Base-by-base conservation (phyloP, 2,797 vertebrate species). In the Darevskia mixta region DNA sequence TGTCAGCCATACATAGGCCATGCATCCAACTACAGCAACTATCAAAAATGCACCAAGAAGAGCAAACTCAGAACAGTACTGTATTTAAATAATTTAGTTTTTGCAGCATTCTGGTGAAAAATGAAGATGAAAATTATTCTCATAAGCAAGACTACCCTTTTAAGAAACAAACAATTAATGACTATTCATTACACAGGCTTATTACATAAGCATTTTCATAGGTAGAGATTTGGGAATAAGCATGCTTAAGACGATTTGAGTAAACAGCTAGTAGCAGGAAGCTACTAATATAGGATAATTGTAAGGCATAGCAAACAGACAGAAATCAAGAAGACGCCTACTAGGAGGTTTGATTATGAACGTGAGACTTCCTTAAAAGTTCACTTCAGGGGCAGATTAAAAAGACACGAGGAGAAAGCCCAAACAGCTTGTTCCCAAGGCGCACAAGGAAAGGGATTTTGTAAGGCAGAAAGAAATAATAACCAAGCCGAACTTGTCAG, bases 21-120 rank as follows among this genome's bases (percentile, higher is more conserved):
- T 41, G 32, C 11, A 43, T 84, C 4, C 35, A 72, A 73, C 6
- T 64, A 35, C 38, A 58, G 18, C 55, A 72, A 13, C 27, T 29
- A 91, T 92, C 89, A 85, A 83, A 87, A 92, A 75, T 86, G 2
- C 38, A 90, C 79, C 58, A 85, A 58, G 38, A 41, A 64, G 3
- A 71, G 23, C 72, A 87, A 79, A 66, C 49, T n/a, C 55, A 38
- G 87, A 35, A 55, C 49, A 38, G 87, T 41, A 55, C 49, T 55
- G 87, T 41, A 69, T 29, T 32, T 80, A 7, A 81, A 41, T 85
- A n/a, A 67, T 81, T 3, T 4, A 4, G 41, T 0, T 71, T 1
- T 2, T 0, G 15, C 49, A 73, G 45, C 18, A 0, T 5, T 27
- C 5, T 69, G 35, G 17, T 58, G 29, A 4, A 1, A n/a, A 85